A percentile compares a stretch with the other conserved stretches of the same genome.
Evolutionary conservation across 2,113 vertebrate species (phyloP).

Genomic region (Daphoenositta chrysoptera): DNA sequence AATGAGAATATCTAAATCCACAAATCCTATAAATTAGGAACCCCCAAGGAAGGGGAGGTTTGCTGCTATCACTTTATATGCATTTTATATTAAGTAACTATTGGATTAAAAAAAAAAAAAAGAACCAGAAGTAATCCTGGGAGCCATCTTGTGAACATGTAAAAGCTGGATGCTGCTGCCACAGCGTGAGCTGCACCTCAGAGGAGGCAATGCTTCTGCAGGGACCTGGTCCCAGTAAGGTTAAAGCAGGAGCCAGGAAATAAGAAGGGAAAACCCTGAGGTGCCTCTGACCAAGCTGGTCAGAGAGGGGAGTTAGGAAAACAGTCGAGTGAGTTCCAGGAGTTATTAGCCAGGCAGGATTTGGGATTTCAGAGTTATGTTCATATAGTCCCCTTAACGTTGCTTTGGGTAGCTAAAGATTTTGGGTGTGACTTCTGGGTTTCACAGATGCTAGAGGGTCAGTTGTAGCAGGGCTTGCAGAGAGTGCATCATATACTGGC

Average conservation of each 20-base stretch:
- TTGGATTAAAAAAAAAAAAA: background rate
- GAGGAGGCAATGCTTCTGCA: background rate
- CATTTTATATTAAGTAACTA: background rate
- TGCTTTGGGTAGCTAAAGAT: background rate
- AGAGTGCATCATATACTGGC: background rate
- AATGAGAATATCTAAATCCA: background rate
- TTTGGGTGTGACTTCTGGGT: background rate
- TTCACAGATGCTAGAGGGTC: background rate
- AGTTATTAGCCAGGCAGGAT: background rate
- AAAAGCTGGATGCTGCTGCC: background rate
- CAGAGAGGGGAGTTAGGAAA: background rate
- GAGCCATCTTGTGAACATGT: background rate
- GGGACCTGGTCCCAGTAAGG: background rate
- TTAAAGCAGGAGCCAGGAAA: background rate
- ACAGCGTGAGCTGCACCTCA: background rate
- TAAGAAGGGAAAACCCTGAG: background rate
- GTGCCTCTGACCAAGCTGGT: background rate
- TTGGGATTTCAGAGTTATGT: background rate
- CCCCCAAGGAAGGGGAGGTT: background rate
- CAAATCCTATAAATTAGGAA: background rate
- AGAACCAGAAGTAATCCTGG: background rate
- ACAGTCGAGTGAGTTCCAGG: background rate
- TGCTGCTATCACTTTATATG: background rate
- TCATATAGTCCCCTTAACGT: background rate
- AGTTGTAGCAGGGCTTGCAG: background rate